Evolutionary conservation across 1,140 invertebrate species (phyloP).

Genomic region (Hycleus phaleratus): DNA sequence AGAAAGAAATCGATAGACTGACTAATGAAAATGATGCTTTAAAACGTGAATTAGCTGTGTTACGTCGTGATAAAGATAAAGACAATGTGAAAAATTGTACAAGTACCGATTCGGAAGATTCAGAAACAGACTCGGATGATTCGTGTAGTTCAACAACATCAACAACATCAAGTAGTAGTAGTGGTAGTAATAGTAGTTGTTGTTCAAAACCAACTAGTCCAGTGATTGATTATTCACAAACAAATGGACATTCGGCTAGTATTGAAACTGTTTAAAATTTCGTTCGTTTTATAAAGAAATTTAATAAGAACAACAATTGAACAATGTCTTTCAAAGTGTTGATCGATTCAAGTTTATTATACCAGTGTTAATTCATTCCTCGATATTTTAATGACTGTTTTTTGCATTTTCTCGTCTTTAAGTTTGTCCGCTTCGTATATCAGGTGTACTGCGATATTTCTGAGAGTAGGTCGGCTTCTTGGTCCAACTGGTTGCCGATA

Average conservation of each 20-base stretch:
- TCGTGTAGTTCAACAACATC: constrained; percentile 31
- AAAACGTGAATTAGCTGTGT: constrained; percentile 44
- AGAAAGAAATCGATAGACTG: constrained; percentile 50
- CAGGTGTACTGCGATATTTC: too few relatives aligned
- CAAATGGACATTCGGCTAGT: constrained; percentile 27
- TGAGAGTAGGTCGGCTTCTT: too few relatives aligned
- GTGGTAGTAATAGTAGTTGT: constrained; percentile 13
- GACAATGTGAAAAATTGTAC: constrained; percentile 18
- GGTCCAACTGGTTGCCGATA: too few relatives aligned
- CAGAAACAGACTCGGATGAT: constrained; percentile 46
- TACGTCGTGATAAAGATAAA: constrained; percentile 20
- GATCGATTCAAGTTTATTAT: too few relatives aligned
- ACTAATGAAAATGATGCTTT: constrained; percentile 49
- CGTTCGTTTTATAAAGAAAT: neutral
- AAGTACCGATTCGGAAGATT: constrained; percentile 46
- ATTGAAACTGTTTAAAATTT: constrained; percentile 19
- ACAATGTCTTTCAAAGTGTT: too few relatives aligned
- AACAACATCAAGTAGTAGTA: constrained; percentile 19
- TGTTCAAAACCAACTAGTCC: constrained; percentile 16
- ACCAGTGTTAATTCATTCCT: too few relatives aligned
- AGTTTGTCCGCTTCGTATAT: too few relatives aligned
- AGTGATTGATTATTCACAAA: constrained; percentile 23
- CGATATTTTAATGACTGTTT: too few relatives aligned
- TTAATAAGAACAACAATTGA: too few relatives aligned
- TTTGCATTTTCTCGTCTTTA: too few relatives aligned